Evolutionary conservation across 1,140 invertebrate genomes (phyloP).

Genomic region (Drosophila erecta): DNA sequence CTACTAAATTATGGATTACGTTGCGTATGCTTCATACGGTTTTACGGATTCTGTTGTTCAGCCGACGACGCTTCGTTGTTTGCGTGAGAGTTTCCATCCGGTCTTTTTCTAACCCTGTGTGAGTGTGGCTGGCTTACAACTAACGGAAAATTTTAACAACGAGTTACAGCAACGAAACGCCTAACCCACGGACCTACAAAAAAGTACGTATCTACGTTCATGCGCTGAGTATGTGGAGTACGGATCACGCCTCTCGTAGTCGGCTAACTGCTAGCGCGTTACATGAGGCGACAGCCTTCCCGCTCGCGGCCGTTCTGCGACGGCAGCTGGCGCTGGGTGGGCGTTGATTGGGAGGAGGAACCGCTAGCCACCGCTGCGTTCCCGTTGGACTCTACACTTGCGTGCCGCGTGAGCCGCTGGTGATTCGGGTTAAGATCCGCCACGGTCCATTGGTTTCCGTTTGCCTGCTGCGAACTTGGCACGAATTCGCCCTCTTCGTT

Average conservation of each 20-base stretch:
- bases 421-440: slow-evolving; percentile 41
- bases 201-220: slow-evolving; percentile 55
- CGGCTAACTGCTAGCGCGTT: slow-evolving; percentile 26
- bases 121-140: slow-evolving; percentile 34
- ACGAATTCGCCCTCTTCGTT: slow-evolving; percentile 66
- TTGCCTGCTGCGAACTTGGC: slow-evolving; percentile 66
- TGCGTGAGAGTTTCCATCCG: slow-evolving; percentile 18
- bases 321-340: slow-evolving; percentile 51
- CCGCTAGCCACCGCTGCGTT: slow-evolving; percentile 20
- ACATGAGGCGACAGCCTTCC: slow-evolving; percentile 64
- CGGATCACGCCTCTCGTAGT: slow-evolving; percentile 4
- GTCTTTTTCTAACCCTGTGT: slow-evolving; percentile 9
- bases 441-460: slow-evolving; percentile 45
- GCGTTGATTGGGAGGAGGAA: slow-evolving; percentile 58
- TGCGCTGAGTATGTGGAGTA: slow-evolving; percentile 60
- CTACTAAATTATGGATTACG: slow-evolving; percentile 74
- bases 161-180: slow-evolving; percentile 44
- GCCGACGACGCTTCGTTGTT: slow-evolving; percentile 58
- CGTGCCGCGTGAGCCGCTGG: slow-evolving; percentile 68
- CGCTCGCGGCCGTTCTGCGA: slow-evolving; percentile 54
- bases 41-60: slow-evolving; percentile 53
- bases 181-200: slow-evolving; percentile 40
- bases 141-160: slow-evolving; percentile 66
- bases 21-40: slow-evolving; percentile 56
- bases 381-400: slow-evolving; percentile 66